Evolutionary conservation across 2,888 invertebrate genomes (phyloP), one percentile per base, ranked within the genome.

Genomic region (Desoria tigrina): DNA sequence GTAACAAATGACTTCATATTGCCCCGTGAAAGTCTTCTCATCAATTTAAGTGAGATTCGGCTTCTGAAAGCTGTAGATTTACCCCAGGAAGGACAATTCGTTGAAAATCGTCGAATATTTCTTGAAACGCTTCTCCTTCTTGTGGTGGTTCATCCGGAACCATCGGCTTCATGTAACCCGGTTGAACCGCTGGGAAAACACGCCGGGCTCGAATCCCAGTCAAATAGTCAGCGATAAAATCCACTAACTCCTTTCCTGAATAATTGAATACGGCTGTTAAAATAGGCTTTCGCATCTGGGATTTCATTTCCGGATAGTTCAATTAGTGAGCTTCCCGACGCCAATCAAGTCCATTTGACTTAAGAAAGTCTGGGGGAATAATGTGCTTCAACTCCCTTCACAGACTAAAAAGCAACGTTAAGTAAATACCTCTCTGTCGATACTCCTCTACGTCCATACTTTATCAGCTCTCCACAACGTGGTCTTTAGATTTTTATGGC

Each of bases 71-170:
- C n/a, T n/a, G n/a, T n/a, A n/a, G n/a, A 27, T 37, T 84, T 73
- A 98, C 92, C 76, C 98, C 98, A 0, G 98, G 97, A 94, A 99
- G 95, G 63, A 99, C 91, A 75, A 95, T 90, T 42, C 88, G 84
- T 77, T 99, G 95, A 1, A 99, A 88, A 79, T 99, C 99, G 49
- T 85, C 84, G 78, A 98, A 90, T 74, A 99, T 96, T 55, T 87
- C 84, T n/a, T 90, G 87, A 92, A 94, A 99, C 2, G 86, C 81
- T 81, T 99, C 97, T 0, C 94, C 92, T 18, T 88, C 85, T 2
- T 87, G 79, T 0, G 99, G 99, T 0, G 98, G 94, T 24, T 88
- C 86, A 26, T 87, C 86, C 0, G 98, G 97, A 62, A 99, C 83
- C 64, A 93, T 83, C 59, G 87, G 86, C 76, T 90, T 86, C 79